Conservation (phyloP, 2,113 vertebrate species). For the Sclerurus mexicanus region DNA sequence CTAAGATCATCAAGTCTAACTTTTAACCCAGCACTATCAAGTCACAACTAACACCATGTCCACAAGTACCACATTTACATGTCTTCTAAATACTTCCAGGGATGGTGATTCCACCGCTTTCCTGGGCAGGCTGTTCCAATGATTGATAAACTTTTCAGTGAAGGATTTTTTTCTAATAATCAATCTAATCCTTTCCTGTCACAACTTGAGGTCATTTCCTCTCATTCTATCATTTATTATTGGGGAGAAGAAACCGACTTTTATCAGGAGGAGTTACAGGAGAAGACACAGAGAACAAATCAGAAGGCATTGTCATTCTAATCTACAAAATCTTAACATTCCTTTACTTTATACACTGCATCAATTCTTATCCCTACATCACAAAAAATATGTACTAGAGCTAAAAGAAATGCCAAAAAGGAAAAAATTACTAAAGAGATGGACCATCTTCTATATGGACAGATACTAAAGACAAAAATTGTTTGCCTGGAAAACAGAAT, state of each 20-base stretch:
- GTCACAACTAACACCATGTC: no score
- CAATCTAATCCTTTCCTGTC: not conserved
- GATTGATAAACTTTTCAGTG: not conserved
- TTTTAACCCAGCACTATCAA: not conserved
- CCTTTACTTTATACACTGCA: not conserved
- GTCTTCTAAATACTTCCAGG: not conserved
- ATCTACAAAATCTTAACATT: not conserved
- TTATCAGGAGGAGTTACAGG: not conserved
- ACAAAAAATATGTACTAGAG: not conserved
- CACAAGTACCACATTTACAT: not conserved
- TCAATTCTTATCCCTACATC: not conserved
- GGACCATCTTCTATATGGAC: not conserved
- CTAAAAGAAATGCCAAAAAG: not conserved
- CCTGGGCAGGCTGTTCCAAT: not conserved
- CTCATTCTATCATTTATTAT: not conserved
- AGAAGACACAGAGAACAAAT: not conserved
- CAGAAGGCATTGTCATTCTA: not conserved
- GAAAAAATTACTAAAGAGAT: not conserved
- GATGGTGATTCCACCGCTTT: not conserved
- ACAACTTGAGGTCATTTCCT: not conserved
- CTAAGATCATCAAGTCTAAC: not conserved
- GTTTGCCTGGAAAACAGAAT: not conserved
- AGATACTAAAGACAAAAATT: not conserved
- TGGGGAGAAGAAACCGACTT: rapidly evolving
- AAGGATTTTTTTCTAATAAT: not conserved